Conservation (phyloP, 2,888 invertebrate genomes). For the Cephonodes hylas region DNA sequence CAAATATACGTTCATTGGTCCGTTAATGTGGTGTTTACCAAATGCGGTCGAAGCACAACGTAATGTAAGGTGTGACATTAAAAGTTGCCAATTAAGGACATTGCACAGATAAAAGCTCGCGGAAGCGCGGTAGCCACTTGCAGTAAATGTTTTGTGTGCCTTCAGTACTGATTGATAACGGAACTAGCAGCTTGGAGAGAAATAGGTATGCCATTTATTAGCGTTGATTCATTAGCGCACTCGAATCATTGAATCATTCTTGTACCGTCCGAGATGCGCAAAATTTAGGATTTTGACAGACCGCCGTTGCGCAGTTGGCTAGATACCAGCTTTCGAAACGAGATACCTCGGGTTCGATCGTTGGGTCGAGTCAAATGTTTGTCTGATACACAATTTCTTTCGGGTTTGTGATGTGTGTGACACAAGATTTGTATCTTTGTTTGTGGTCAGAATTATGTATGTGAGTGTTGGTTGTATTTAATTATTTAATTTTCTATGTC, state of each 20-base stretch:
- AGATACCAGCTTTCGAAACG: too few relatives aligned
- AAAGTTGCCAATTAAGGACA: slow-evolving; percentile 46
- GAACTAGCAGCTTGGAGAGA: background rate
- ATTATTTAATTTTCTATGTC: too few relatives aligned
- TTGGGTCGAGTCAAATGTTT: too few relatives aligned
- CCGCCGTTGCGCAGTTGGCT: too few relatives aligned
- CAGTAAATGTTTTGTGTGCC: background rate
- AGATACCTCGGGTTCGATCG: too few relatives aligned
- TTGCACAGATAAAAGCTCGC: slow-evolving; percentile 33
- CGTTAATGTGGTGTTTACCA: background rate
- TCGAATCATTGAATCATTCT: background rate
- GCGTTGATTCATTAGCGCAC: background rate
- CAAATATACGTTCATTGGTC: background rate
- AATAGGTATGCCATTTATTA: background rate
- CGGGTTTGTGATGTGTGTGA: too few relatives aligned
- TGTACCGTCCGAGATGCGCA: too few relatives aligned
- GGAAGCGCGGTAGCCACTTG: slow-evolving; percentile 24
- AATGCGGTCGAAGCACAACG: background rate
- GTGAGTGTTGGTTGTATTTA: too few relatives aligned
- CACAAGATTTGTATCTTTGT: too few relatives aligned
- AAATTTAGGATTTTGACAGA: too few relatives aligned
- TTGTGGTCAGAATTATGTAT: too few relatives aligned
- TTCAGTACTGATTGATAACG: background rate
- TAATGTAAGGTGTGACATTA: slow-evolving; percentile 33
- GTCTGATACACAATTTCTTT: too few relatives aligned